Evolutionary conservation across 1,140 invertebrate genomes (phyloP).

Genomic region (Prorops nasuta): DNA sequence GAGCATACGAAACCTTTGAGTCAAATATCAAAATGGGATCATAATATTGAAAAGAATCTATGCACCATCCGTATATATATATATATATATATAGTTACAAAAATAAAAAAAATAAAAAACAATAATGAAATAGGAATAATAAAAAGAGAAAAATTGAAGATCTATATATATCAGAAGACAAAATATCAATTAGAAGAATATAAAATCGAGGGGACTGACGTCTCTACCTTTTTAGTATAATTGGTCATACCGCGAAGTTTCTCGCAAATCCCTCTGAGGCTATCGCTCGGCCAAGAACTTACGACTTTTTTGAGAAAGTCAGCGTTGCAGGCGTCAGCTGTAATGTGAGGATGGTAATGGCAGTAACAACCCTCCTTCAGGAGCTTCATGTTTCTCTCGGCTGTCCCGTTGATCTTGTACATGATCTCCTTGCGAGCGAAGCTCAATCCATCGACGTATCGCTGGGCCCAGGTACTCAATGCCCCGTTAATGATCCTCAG

Average conservation of each 20-base stretch:
- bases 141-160: too few relatives aligned
- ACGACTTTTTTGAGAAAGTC: conserved; percentile 54
- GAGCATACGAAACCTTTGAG: too few relatives aligned
- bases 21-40: too few relatives aligned
- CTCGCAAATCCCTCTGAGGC: conserved; percentile 27
- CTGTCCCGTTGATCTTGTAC: conserved; percentile 51
- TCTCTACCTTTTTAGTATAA: conserved; percentile 34
- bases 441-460: conserved; percentile 47
- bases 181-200: conserved; percentile 12
- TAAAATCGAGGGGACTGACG: conserved; percentile 10
- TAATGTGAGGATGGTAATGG: conserved; percentile 53
- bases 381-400: conserved; percentile 51
- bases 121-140: too few relatives aligned
- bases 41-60: too few relatives aligned
- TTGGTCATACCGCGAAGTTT: conserved; percentile 34
- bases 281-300: conserved; percentile 38
- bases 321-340: conserved; percentile 53
- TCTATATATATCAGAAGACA: conserved; percentile 4
- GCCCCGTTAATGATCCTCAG: conserved; percentile 45
- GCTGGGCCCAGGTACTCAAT: conserved; percentile 44
- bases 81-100: conserved; percentile 7
- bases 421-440: conserved; percentile 41
- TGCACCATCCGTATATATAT: too few relatives aligned
- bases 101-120: too few relatives aligned
- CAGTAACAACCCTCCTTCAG: conserved; percentile 54